Percentiles rank a stretch among this genome's conserved stretches.
These are phyloP conservation scores for Lissocephala sabroskyi DNA, from an alignment of 2,888 invertebrate species.

Conservation along the genomic window DNA sequence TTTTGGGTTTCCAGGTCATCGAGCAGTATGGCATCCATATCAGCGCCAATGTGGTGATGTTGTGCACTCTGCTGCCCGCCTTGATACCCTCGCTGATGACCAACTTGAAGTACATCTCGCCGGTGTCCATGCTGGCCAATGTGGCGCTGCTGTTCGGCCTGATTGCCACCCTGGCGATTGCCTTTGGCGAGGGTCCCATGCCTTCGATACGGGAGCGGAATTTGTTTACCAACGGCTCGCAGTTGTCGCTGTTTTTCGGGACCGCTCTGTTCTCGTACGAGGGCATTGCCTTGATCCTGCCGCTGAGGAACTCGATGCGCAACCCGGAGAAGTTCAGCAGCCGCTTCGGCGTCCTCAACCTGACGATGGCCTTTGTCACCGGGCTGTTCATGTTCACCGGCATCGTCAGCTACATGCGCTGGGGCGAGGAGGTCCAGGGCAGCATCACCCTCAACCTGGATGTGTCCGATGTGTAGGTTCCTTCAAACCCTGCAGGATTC, in stretches of 20 bases:
- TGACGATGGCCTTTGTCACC: constrained; percentile 88
- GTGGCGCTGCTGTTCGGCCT: constrained; percentile 80
- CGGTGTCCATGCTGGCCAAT: constrained; percentile 85
- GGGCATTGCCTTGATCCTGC: constrained; percentile 93
- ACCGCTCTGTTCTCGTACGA: constrained; percentile 97
- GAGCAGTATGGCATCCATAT: constrained; percentile 59
- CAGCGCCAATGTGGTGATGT: constrained; percentile 56
- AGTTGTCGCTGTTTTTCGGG: constrained; percentile 92
- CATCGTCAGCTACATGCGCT: constrained; percentile 89
- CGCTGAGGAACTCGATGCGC: constrained; percentile 92
- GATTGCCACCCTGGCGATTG: constrained; percentile 83
- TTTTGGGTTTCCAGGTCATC: constrained; percentile 71
- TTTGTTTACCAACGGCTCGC: constrained; percentile 76
- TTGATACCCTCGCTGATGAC: constrained; percentile 68
- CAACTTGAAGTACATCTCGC: constrained; percentile 74
- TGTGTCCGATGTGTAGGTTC: constrained; percentile 59
- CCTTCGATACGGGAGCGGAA: constrained; percentile 76
- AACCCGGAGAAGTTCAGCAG: constrained; percentile 84
- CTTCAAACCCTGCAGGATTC: background rate
- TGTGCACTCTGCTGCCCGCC: constrained; percentile 60
- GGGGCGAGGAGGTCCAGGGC: constrained; percentile 85
- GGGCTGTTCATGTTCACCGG: constrained; percentile 87
- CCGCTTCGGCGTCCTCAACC: constrained; percentile 88
- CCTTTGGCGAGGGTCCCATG: constrained; percentile 80
- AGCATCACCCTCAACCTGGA: constrained; percentile 92